A percentile compares a stretch with the other conserved stretches of the same genome.
These are phyloP conservation scores for Zaprionus obscuricornis DNA, from an alignment of 2,888 invertebrate species.

Conservation along the genomic window DNA sequence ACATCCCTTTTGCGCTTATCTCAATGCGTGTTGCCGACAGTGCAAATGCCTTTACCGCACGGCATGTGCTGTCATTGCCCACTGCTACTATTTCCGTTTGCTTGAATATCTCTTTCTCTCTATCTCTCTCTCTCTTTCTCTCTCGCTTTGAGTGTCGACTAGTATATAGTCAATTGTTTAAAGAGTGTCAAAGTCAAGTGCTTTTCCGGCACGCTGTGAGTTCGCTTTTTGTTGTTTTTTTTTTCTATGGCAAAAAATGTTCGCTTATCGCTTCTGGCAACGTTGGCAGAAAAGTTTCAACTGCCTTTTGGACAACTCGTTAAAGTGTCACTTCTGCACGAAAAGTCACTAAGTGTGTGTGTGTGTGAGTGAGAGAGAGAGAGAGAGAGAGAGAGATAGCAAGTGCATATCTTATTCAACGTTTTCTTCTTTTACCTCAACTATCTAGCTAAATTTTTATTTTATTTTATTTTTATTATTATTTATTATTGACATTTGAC, in stretches of 20 bases:
- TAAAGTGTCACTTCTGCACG: conserved; percentile 70
- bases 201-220: conserved; percentile 27
- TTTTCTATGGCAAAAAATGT: not conserved
- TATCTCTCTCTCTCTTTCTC: not conserved
- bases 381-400: too few species aligned
- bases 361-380: too few species aligned
- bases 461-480: not conserved
- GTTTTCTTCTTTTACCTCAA: not conserved
- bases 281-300: conserved; percentile 74
- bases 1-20: conserved; percentile 67
- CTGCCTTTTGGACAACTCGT: conserved; percentile 54
- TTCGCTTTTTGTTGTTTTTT: conserved; percentile 17
- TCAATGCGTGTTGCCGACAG: conserved; percentile 32
- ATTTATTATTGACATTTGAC: conserved; percentile 24
- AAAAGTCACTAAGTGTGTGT: too few species aligned
- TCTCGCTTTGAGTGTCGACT: not conserved
- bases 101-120: too few species aligned
- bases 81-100: too few species aligned
- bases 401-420: too few species aligned
- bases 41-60: conserved; percentile 16
- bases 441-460: not conserved
- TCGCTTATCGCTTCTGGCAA: conserved; percentile 67
- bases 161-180: conserved; percentile 70
- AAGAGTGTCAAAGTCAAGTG: conserved; percentile 78
- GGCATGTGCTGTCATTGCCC: not conserved